Percentiles rank a stretch among this genome's conserved stretches.
Evolutionary conservation across 2,113 vertebrate species (phyloP).

Genomic region (Archilochus colubris): DNA sequence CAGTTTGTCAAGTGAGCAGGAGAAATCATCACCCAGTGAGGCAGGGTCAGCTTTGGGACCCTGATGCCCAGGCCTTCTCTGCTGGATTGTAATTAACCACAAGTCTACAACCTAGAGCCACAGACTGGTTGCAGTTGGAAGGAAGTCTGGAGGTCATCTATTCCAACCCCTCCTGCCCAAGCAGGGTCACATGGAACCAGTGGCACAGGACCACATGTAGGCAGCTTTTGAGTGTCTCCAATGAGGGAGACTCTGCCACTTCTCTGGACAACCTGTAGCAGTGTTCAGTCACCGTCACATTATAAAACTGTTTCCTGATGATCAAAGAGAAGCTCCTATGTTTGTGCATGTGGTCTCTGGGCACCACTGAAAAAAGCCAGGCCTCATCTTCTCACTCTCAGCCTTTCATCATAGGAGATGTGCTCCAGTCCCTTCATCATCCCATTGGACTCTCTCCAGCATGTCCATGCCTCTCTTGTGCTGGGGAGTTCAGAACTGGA

Average conservation of each 20-base stretch:
- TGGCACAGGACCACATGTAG: neutral
- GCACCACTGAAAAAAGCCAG: too few relatives aligned
- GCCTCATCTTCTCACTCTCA: too few relatives aligned
- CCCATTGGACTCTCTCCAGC: too few relatives aligned
- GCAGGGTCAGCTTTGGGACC: rapidly evolving
- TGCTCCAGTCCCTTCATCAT: too few relatives aligned
- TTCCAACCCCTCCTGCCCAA: neutral
- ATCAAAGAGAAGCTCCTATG: too few relatives aligned
- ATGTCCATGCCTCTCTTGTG: too few relatives aligned
- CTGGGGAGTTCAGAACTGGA: too few relatives aligned
- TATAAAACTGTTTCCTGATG: too few relatives aligned
- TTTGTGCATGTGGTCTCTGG: too few relatives aligned
- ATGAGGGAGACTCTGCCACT: neutral
- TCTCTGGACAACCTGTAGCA: neutral
- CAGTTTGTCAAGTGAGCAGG: neutral
- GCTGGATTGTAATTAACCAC: neutral
- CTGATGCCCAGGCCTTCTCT: neutral
- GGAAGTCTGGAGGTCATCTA: neutral
- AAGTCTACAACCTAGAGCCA: neutral
- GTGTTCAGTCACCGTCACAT: too few relatives aligned
- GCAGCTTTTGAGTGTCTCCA: neutral
- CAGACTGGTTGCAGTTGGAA: neutral
- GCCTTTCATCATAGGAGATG: too few relatives aligned
- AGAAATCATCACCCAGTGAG: neutral
- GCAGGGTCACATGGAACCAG: neutral